Conservation (phyloP, 2,797 vertebrate genomes). For the Hydrocynus forskahlii region DNA sequence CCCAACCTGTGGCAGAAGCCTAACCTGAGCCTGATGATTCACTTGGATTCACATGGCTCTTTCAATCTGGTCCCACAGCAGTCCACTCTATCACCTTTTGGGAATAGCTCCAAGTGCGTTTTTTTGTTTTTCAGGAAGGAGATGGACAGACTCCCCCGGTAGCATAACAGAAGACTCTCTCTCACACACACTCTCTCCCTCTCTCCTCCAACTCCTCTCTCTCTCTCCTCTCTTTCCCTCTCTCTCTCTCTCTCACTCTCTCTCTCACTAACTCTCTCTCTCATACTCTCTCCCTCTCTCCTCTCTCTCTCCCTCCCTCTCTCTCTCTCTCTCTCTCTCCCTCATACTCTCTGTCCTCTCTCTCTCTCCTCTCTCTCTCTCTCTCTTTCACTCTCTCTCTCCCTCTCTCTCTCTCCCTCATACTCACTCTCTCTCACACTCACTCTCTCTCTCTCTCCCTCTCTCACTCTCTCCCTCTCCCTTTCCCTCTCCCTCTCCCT, state of each 20-base stretch:
- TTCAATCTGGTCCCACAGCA: slow-evolving; percentile 45
- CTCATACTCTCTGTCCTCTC: too few relatives aligned
- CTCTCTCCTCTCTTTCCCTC: neutral
- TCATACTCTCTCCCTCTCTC: neutral
- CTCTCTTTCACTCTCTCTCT: neutral
- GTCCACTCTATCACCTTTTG: slow-evolving; percentile 58
- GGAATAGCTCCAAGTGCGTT: slow-evolving; percentile 34
- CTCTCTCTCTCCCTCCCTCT: neutral
- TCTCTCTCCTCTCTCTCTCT: neutral
- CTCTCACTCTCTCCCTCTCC: neutral
- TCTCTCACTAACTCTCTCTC: neutral
- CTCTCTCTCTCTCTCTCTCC: neutral
- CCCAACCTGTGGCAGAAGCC: neutral
- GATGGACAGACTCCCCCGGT: slow-evolving; percentile 42
- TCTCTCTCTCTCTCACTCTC: neutral
- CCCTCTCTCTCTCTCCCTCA: neutral
- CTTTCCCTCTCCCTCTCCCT: neutral
- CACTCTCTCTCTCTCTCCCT: neutral
- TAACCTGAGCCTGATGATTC: slow-evolving; percentile 36
- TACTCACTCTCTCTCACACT: too few relatives aligned
- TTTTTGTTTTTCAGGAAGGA: slow-evolving; percentile 29
- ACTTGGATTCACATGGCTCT: slow-evolving; percentile 1
- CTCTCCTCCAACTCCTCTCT: neutral
- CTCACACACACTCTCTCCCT: neutral
- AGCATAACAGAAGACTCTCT: neutral